Evolutionary conservation across 2,113 vertebrate genomes (phyloP).

Genomic region (Henicopernis longicauda): DNA sequence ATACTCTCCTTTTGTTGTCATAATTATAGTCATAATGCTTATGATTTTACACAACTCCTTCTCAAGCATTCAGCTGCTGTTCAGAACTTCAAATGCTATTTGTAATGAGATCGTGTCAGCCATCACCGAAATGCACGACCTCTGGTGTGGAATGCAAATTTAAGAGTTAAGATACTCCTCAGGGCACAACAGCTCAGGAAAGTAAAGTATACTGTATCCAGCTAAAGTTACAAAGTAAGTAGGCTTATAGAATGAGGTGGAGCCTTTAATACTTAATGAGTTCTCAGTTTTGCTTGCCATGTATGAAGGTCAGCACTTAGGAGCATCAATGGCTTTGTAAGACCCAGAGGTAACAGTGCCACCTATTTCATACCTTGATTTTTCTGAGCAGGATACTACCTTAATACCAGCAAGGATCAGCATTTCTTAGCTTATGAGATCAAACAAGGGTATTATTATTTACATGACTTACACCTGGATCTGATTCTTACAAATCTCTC

Average conservation of each 20-base stretch:
- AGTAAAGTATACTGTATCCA: not conserved
- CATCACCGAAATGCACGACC: not conserved
- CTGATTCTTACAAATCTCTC: not conserved
- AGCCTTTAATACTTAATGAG: not conserved
- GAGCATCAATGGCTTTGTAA: not conserved
- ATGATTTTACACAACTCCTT: not conserved
- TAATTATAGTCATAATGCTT: not conserved
- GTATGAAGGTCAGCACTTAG: not conserved
- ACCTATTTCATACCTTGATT: not conserved
- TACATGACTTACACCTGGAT: not conserved
- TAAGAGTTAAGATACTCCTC: not conserved
- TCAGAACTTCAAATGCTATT: not conserved
- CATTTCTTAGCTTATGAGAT: not conserved
- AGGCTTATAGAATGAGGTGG: not conserved
- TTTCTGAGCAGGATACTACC: not conserved
- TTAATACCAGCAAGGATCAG: not conserved
- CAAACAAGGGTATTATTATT: not conserved
- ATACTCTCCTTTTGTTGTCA: not conserved
- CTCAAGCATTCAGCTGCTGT: not conserved
- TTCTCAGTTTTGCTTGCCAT: not conserved
- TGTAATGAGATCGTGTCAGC: not conserved
- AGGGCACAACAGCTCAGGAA: not conserved
- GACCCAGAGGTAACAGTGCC: not conserved
- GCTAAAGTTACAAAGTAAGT: not conserved
- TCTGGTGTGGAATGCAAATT: not conserved